phyloP scores from a whole-genome alignment of 2,113 vertebrate species.

The Charina bottae region DNA sequence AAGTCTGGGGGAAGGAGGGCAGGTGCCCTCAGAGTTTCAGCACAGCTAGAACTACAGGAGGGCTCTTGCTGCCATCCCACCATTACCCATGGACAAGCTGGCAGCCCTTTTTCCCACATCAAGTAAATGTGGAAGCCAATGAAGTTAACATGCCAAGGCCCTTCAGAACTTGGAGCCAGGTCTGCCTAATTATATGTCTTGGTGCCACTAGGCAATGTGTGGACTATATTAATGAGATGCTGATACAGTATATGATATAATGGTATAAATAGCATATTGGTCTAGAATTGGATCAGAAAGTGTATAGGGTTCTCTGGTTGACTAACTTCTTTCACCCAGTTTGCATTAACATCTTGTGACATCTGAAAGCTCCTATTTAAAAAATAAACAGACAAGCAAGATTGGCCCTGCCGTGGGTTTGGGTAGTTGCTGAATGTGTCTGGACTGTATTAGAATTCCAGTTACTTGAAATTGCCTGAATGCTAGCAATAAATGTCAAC shows the following conservation, averaged over 20 bases:
- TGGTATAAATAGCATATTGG: background rate
- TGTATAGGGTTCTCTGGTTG: background rate
- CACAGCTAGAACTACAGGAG: background rate
- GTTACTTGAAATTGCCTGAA: background rate
- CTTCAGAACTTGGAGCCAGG: background rate
- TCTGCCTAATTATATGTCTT: background rate
- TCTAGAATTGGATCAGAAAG: background rate
- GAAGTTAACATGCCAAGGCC: background rate
- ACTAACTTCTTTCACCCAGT: background rate
- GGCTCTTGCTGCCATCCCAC: background rate
- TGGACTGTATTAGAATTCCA: background rate
- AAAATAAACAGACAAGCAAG: background rate
- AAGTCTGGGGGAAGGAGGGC: background rate
- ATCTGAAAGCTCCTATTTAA: background rate
- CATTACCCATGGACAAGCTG: background rate
- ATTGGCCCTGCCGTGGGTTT: background rate
- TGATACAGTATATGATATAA: background rate
- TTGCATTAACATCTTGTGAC: background rate
- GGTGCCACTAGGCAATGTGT: background rate
- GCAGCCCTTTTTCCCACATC: background rate
- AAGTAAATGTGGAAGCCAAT: background rate
- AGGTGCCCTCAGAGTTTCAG: background rate
- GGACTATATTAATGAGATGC: background rate
- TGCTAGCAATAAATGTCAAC: background rate
- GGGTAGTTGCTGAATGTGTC: background rate